Evolutionary conservation across 2,113 vertebrate species (phyloP).

Genomic region (Stictonetta naevosa): DNA sequence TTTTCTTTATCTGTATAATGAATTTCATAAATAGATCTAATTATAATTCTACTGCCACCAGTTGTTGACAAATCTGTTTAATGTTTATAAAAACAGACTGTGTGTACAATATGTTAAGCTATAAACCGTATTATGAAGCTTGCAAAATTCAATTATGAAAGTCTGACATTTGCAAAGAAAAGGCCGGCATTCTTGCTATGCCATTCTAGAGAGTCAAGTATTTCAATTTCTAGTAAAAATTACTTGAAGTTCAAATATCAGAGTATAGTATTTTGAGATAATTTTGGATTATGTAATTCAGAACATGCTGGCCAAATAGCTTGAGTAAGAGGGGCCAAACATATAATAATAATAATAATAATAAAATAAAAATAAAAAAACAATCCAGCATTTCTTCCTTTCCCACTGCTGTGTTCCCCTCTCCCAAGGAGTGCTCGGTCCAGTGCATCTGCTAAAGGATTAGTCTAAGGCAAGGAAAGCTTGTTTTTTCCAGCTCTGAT

Average conservation of each 20-base stretch:
- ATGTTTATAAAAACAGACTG: constrained; percentile 48
- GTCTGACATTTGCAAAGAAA: constrained; percentile 27
- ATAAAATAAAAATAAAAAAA: background rate
- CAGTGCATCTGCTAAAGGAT: background rate
- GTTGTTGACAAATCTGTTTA: constrained; percentile 56
- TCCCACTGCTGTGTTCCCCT: background rate
- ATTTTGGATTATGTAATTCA: background rate
- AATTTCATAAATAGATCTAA: constrained; percentile 61
- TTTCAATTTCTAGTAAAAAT: constrained; percentile 16
- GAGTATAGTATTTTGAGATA: background rate
- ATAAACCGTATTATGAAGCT: constrained; percentile 37
- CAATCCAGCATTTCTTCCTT: background rate
- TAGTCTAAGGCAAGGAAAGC: background rate
- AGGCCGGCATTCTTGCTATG: constrained; percentile 10
- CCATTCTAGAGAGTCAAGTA: background rate
- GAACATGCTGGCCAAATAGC: background rate
- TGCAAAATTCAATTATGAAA: constrained; percentile 48
- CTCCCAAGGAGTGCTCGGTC: background rate
- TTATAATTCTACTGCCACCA: constrained; percentile 60
- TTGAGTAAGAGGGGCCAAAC: background rate
- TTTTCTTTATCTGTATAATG: constrained; percentile 40
- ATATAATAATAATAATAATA: background rate
- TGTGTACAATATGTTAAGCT: background rate
- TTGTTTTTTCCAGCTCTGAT: background rate
- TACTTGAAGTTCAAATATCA: background rate